These are phyloP conservation scores for Theonella swinhoei DNA, from an alignment of 37 sponge, comb jelly and placozoan genomes.

Conservation along the genomic window DNA sequence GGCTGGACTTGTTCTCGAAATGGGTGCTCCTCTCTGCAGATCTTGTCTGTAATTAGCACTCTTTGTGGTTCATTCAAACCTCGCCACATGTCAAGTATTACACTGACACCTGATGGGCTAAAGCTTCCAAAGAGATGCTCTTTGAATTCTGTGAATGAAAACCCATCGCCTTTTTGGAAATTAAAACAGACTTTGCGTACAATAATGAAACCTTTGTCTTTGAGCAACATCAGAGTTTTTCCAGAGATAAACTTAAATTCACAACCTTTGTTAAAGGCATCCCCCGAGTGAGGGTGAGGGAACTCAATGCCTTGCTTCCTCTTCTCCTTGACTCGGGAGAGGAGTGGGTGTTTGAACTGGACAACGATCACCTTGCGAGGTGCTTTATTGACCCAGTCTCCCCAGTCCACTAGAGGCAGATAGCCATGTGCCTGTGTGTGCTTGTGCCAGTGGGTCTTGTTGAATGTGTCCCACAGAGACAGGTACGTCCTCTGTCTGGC, in stretches of 20 bases:
- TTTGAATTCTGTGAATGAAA: constrained; percentile 26
- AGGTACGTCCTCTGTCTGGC: not conserved
- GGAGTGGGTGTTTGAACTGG: constrained; percentile 21
- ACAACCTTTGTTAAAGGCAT: constrained; percentile 24
- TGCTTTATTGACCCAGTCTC: constrained; percentile 24
- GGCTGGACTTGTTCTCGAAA: constrained; percentile 13
- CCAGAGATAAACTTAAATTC: not conserved
- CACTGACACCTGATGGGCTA: constrained; percentile 4
- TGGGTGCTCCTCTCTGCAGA: not conserved
- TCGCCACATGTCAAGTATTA: constrained; percentile 45
- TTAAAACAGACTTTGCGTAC: constrained; percentile 46
- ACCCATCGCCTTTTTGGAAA: constrained; percentile 29
- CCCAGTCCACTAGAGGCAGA: constrained; percentile 32
- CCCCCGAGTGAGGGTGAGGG: not conserved
- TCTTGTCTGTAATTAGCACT: not conserved
- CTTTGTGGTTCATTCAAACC: constrained; percentile 29
- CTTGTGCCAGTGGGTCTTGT: constrained; percentile 18
- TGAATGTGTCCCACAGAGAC: constrained; percentile 32
- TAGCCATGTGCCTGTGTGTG: constrained; percentile 4
- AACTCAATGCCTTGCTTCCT: not conserved
- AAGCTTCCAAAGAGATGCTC: constrained; percentile 18
- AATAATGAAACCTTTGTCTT: constrained; percentile 19
- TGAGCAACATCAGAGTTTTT: not conserved
- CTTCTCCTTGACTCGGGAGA: not conserved
- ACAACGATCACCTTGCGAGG: constrained; percentile 48